Evolutionary conservation across 2,888 invertebrate genomes (phyloP).

Genomic region (Orthosia incerta): DNA sequence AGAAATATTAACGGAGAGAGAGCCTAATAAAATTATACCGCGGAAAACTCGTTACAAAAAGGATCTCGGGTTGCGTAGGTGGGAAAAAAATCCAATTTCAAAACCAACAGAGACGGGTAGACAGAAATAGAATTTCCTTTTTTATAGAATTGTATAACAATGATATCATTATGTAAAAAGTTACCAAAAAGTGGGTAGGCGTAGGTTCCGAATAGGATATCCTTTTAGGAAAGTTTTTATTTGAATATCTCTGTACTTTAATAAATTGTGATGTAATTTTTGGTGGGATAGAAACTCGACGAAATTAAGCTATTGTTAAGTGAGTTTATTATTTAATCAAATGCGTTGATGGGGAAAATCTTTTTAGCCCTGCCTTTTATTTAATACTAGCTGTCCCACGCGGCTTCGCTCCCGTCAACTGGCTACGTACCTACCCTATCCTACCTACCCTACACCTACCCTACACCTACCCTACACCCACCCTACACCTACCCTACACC

Average conservation of each 20-base stretch:
- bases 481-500: no score
- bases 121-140: constrained; percentile 33
- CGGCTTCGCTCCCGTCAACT: no score
- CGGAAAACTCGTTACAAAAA: constrained; percentile 40
- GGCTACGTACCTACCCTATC: no score
- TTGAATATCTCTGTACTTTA: not conserved
- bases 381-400: no score
- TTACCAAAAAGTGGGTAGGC: constrained; percentile 5
- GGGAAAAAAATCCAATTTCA: constrained; percentile 30
- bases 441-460: no score
- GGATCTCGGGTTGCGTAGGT: constrained; percentile 18
- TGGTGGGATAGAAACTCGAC: not conserved
- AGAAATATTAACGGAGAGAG: not conserved
- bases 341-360: not conserved
- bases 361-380: not conserved
- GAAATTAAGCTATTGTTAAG: not conserved
- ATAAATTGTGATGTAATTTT: not conserved
- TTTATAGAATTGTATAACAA: constrained; percentile 33
- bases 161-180: constrained; percentile 33
- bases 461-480: no score
- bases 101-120: not conserved
- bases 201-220: constrained; percentile 7
- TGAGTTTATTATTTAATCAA: not conserved
- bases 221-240: constrained; percentile 5
- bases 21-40: constrained; percentile 24